Evolutionary conservation across 2,888 invertebrate species (phyloP).

Genomic region (Nasonovia ribisnigri): DNA sequence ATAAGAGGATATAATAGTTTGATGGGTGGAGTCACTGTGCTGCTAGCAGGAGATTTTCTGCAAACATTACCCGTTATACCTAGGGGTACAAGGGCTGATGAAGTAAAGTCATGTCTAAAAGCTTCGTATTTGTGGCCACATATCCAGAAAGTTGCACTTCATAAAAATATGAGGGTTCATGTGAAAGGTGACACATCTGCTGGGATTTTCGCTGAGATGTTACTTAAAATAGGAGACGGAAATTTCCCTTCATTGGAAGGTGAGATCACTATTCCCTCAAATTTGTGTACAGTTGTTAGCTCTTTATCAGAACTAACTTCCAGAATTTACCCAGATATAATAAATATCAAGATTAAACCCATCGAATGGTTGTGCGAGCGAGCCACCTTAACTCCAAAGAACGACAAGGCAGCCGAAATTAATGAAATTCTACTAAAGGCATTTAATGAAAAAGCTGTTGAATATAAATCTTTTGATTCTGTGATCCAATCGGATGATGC

Average conservation of each 20-base stretch:
- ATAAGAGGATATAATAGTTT: conserved; percentile 56
- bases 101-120: no score
- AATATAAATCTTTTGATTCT: not conserved
- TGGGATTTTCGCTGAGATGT: not conserved
- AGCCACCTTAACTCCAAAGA: no score
- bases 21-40: conserved; percentile 67
- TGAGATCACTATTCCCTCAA: conserved; percentile 47
- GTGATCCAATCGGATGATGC: conserved; percentile 55
- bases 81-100: no score
- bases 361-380: no score
- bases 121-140: conserved; percentile 66
- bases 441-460: conserved; percentile 23
- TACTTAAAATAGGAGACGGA: conserved; percentile 19
- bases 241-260: conserved; percentile 12
- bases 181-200: no score
- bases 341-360: no score
- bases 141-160: conserved; percentile 62
- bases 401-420: conserved; percentile 24
- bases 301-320: not conserved
- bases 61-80: conserved; percentile 67
- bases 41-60: conserved; percentile 68
- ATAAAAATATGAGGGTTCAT: not conserved
- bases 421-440: conserved; percentile 14
- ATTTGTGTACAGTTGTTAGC: conserved; percentile 64
- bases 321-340: conserved; percentile 39